Conservation (phyloP, 2,113 vertebrate genomes). For the Megaceryle maxima region DNA sequence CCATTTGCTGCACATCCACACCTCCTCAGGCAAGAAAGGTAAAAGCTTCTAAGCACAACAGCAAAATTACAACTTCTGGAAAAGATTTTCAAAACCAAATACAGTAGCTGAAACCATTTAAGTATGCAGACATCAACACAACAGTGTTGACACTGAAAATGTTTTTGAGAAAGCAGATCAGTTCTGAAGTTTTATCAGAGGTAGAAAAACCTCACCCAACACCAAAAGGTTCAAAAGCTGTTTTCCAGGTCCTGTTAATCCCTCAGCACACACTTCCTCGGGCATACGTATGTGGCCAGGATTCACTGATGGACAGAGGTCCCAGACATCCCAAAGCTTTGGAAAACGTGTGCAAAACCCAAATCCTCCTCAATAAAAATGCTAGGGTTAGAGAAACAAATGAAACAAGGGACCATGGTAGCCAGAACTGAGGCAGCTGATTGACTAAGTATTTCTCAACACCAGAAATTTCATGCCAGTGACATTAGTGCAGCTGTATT, state of each 20-base stretch:
- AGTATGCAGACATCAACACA: neutral
- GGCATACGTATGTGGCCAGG: rapidly evolving
- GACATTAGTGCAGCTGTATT: neutral
- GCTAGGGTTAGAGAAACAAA: neutral
- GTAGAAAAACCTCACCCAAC: neutral
- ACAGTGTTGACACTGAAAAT: neutral
- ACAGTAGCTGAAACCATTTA: neutral
- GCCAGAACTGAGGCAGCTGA: neutral
- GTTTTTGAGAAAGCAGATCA: neutral
- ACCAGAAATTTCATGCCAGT: neutral
- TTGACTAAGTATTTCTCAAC: neutral
- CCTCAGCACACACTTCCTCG: neutral
- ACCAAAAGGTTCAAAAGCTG: neutral
- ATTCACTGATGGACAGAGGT: neutral
- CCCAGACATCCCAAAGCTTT: neutral
- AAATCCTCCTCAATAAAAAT: neutral
- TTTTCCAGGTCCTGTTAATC: neutral
- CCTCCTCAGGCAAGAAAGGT: neutral
- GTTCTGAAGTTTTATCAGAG: neutral
- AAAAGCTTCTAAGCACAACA: neutral
- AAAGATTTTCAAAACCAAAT: neutral
- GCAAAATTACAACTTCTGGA: neutral
- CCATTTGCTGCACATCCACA: neutral
- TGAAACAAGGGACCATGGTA: neutral
- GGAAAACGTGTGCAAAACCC: neutral